phyloP scores from a whole-genome alignment of 2,888 invertebrate genomes.

The Steinernema carpocapsae region DNA sequence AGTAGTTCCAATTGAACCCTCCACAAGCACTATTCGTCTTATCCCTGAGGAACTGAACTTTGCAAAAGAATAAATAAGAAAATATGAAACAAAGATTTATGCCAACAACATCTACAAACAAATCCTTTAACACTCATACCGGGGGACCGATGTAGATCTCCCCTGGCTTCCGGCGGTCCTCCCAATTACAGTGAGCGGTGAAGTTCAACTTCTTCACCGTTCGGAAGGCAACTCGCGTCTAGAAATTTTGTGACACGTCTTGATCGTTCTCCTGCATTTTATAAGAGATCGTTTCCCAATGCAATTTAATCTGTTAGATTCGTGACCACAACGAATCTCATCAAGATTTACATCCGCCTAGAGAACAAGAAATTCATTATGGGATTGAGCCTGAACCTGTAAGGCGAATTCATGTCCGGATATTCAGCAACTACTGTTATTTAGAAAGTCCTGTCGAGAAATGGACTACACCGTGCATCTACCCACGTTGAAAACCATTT shows the following conservation, averaged over 20 bases:
- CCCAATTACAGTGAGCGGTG: conserved; percentile 5
- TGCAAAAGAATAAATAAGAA: too few relatives aligned
- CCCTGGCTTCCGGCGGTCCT: background rate
- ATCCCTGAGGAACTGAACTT: too few relatives aligned
- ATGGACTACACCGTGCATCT: conserved; percentile 54
- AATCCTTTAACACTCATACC: background rate
- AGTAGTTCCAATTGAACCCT: too few relatives aligned
- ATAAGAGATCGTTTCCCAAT: too few relatives aligned
- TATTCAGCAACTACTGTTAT: background rate
- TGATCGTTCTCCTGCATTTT: too few relatives aligned
- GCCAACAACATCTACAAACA: too few relatives aligned
- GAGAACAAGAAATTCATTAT: conserved; percentile 59
- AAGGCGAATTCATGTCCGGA: background rate
- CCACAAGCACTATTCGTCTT: too few relatives aligned
- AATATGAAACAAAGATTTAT: too few relatives aligned
- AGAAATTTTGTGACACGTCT: too few relatives aligned
- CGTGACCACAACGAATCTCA: conserved; percentile 43
- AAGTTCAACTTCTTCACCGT: background rate
- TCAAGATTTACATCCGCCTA: conserved; percentile 45
- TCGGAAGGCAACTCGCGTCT: too few relatives aligned
- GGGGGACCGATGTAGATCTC: conserved; percentile 12
- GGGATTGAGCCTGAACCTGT: conserved; percentile 62
- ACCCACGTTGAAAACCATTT: conserved; percentile 50
- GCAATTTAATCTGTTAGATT: too few relatives aligned
- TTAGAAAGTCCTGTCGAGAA: conserved; percentile 47